Percentiles rank a stretch among this genome's conserved stretches.
These are phyloP conservation scores for Eumaeus atala DNA, from an alignment of 1,140 invertebrate species.

Conservation along the genomic window DNA sequence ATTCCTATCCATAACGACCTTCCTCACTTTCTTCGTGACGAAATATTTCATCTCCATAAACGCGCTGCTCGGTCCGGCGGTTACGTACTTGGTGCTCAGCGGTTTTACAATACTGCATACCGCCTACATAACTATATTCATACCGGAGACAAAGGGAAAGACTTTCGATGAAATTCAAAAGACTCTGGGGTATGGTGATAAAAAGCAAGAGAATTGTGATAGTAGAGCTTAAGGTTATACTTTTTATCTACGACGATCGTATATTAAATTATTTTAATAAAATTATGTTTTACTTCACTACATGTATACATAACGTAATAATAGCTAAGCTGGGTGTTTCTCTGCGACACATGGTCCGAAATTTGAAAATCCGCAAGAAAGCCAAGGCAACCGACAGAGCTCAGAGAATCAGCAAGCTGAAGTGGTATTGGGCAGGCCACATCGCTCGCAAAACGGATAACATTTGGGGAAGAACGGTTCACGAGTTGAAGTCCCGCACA, in stretches of 20 bases:
- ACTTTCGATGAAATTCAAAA: conserved; percentile 29
- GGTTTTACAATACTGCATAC: conserved; percentile 12
- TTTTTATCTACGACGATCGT: background rate
- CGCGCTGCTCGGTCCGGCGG: conserved; percentile 15
- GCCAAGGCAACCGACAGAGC: too few species aligned
- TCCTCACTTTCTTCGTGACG: conserved; percentile 14
- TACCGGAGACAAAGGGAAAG: conserved; percentile 30
- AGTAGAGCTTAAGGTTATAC: background rate
- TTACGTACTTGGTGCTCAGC: conserved; percentile 26
- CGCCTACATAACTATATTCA: conserved; percentile 18
- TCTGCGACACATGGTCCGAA: too few species aligned
- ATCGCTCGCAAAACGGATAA: too few species aligned
- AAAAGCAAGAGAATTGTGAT: too few species aligned
- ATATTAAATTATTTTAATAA: background rate
- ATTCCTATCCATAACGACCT: background rate
- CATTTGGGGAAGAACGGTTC: too few species aligned
- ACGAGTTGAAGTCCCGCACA: too few species aligned
- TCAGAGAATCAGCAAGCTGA: too few species aligned
- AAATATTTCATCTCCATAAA: conserved; percentile 18
- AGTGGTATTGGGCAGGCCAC: too few species aligned
- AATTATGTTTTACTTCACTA: background rate
- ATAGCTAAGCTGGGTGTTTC: too few species aligned
- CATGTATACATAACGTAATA: too few species aligned
- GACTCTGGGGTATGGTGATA: conserved; percentile 6
- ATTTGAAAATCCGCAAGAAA: too few species aligned